A percentile compares a stretch with the other conserved stretches of the same genome.
Evolutionary conservation across 2,888 invertebrate genomes (phyloP).

Genomic region (Xestia c-nigrum): DNA sequence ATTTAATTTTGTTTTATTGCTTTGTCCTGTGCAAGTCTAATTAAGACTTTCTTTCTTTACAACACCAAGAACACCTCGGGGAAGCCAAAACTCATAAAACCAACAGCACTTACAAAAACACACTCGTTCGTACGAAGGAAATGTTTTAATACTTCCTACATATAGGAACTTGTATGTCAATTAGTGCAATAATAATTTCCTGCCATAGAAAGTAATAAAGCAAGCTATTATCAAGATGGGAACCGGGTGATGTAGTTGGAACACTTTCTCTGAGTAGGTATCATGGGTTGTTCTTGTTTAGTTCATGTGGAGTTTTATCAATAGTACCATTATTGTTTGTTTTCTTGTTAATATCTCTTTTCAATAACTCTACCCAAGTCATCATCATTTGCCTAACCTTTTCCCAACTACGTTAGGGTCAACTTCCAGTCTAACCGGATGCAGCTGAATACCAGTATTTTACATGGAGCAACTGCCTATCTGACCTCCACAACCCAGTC

Average conservation of each 20-base stretch:
- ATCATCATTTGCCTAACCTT: too few relatives aligned
- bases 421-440: too few relatives aligned
- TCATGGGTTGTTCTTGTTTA: background rate
- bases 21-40: background rate
- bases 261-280: conserved; percentile 51
- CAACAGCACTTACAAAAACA: conserved; percentile 8
- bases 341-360: background rate
- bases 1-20: background rate
- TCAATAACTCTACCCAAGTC: background rate
- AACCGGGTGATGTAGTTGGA: conserved; percentile 27
- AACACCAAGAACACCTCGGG: background rate
- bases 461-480: too few relatives aligned
- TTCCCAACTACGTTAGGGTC: too few relatives aligned
- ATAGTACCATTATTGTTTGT: background rate
- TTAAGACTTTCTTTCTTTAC: background rate
- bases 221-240: conserved; percentile 40
- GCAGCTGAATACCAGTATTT: too few relatives aligned
- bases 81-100: background rate
- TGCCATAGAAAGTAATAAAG: conserved; percentile 51
- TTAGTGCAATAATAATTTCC: conserved; percentile 57
- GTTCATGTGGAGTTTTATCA: background rate
- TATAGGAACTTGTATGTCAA: conserved; percentile 41
- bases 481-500: too few relatives aligned
- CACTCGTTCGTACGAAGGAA: background rate
- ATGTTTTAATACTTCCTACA: conserved; percentile 20